Conservation (phyloP, 2,797 vertebrate genomes). For the Clarias fuscus region DNA sequence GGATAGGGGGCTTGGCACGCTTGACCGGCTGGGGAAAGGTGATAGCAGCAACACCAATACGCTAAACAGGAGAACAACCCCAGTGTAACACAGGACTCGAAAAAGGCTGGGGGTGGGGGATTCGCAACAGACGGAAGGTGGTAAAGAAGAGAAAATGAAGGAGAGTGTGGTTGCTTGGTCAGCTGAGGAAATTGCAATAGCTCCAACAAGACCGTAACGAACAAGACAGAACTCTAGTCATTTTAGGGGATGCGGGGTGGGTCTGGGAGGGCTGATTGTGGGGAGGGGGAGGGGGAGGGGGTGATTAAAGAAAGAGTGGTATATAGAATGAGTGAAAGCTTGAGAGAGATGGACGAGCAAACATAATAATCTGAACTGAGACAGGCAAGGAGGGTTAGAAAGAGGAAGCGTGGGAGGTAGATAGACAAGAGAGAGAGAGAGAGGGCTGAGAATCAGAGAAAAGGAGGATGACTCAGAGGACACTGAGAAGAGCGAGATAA, state of each 20-base stretch:
- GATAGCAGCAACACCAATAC: constrained; percentile 88
- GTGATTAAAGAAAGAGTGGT: not conserved
- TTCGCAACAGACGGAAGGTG: not conserved
- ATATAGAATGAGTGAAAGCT: constrained; percentile 2
- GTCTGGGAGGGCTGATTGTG: not conserved
- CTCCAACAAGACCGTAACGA: constrained; percentile 5
- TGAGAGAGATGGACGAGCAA: constrained; percentile 31
- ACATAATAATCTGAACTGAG: constrained; percentile 17
- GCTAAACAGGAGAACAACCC: constrained; percentile 89
- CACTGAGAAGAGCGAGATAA: constrained; percentile 41
- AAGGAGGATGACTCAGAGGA: constrained; percentile 44
- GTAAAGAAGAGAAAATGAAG: constrained; percentile 7
- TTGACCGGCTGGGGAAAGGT: constrained; percentile 77
- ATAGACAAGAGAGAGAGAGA: constrained; percentile 33
- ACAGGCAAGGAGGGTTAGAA: constrained; percentile 22
- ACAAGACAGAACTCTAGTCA: not conserved
- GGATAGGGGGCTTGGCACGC: constrained; percentile 74
- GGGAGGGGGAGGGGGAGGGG: too few species aligned
- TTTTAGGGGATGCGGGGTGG: not conserved
- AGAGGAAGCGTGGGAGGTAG: constrained; percentile 35
- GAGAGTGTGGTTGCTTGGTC: not conserved
- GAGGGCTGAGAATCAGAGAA: constrained; percentile 45
- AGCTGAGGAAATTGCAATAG: not conserved
- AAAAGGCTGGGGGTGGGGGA: not conserved
- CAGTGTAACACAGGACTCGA: constrained; percentile 69